Conservation (phyloP, 2,113 vertebrate species). For the Ascaphus truei region DNA sequence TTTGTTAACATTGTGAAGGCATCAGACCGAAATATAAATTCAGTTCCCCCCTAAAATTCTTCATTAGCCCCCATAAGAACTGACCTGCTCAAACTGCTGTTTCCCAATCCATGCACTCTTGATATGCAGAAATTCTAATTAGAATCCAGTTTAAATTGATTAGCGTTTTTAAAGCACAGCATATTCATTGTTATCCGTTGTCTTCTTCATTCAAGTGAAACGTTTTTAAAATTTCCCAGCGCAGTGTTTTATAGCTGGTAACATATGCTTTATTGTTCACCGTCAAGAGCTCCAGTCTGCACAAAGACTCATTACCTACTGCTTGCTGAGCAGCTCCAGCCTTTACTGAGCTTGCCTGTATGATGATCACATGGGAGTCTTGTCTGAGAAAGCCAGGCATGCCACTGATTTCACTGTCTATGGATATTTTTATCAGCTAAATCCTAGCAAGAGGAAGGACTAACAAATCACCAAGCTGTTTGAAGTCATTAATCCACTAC, state of each 20-base stretch:
- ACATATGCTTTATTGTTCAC: slow-evolving; percentile 92
- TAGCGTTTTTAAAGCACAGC: slow-evolving; percentile 58
- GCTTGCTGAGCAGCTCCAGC: slow-evolving; percentile 81
- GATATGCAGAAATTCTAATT: slow-evolving; percentile 55
- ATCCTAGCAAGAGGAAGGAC: slow-evolving; percentile 65
- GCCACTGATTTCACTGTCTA: slow-evolving; percentile 85
- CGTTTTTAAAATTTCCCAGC: slow-evolving; percentile 72
- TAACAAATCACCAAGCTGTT: slow-evolving; percentile 57
- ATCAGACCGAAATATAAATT: neutral
- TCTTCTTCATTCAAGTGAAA: slow-evolving; percentile 58
- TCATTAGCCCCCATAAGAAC: slow-evolving; percentile 66
- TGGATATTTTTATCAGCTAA: slow-evolving; percentile 90
- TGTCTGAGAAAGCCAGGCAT: slow-evolving; percentile 79
- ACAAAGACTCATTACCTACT: slow-evolving; percentile 99
- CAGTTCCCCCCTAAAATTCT: slow-evolving; percentile 38
- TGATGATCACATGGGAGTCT: slow-evolving; percentile 95
- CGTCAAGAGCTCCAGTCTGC: slow-evolving; percentile 77
- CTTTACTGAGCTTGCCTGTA: slow-evolving; percentile 84
- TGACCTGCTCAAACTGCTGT: slow-evolving; percentile 82
- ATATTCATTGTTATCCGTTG: slow-evolving; percentile 45
- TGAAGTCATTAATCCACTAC: slow-evolving; percentile 53
- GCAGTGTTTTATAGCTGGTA: slow-evolving; percentile 76
- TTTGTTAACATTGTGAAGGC: neutral
- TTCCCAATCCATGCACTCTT: slow-evolving; percentile 71
- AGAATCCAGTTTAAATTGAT: slow-evolving; percentile 62